Evolutionary conservation across 2,888 invertebrate species (phyloP).

Genomic region (Octodonta nipae): DNA sequence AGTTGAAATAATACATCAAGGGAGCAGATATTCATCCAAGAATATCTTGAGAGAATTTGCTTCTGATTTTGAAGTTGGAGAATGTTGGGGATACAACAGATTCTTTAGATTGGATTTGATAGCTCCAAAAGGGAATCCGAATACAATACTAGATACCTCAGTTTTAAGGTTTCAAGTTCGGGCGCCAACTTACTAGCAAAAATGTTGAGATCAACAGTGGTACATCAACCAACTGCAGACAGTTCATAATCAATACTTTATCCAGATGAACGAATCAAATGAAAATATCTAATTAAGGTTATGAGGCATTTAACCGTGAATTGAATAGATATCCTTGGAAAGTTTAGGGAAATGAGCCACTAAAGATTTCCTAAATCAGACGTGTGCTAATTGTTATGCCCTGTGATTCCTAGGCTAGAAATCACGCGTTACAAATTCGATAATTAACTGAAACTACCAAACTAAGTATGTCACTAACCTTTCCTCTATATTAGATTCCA

Average conservation of each 20-base stretch:
- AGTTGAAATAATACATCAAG: constrained; percentile 90
- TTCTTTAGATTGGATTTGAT: constrained; percentile 82
- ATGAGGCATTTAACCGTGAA: no score
- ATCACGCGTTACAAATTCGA: no score
- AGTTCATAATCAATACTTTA: constrained; percentile 64
- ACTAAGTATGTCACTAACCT: no score
- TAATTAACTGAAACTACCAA: no score
- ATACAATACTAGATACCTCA: constrained; percentile 69
- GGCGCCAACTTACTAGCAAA: constrained; percentile 85
- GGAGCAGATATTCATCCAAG: constrained; percentile 65
- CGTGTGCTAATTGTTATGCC: no score
- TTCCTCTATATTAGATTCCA: no score
- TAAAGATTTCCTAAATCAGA: no score
- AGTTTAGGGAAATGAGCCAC: no score
- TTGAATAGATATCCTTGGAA: no score
- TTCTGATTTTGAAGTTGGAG: constrained; percentile 89
- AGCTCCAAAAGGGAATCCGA: constrained; percentile 80
- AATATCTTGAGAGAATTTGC: constrained; percentile 90
- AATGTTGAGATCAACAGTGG: constrained; percentile 86
- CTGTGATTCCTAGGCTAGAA: no score
- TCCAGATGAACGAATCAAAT: constrained; percentile 73
- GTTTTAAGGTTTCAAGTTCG: constrained; percentile 82
- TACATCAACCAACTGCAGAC: constrained; percentile 74
- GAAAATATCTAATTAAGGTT: no score
- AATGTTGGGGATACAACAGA: constrained; percentile 92